A percentile compares a stretch with the other conserved stretches of the same genome.
These are phyloP conservation scores for Chelmon rostratus DNA, from an alignment of 2,797 vertebrate species.

Conservation along the genomic window DNA sequence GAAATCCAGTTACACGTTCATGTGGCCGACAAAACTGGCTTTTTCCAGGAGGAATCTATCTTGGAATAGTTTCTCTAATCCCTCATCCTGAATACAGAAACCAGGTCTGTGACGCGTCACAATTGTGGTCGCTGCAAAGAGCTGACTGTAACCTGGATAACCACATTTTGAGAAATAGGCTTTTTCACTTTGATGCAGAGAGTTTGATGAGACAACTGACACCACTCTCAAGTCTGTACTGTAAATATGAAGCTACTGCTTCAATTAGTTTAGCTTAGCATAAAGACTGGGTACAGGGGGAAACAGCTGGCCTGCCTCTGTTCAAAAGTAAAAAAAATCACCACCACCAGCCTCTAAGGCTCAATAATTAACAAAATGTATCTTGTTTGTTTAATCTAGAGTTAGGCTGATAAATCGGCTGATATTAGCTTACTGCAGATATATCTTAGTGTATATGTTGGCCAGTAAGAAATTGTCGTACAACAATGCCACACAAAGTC, in stretches of 20 bases:
- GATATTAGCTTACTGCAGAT: too few species aligned
- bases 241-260: not conserved
- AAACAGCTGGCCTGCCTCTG: too few species aligned
- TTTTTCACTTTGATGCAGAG: too few species aligned
- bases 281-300: too few species aligned
- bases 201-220: not conserved
- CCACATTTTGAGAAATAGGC: not conserved
- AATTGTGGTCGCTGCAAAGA: not conserved
- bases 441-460: not conserved
- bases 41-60: not conserved
- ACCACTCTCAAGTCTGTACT: not conserved
- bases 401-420: too few species aligned
- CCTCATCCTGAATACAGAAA: not conserved
- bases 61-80: not conserved
- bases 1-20: too few species aligned
- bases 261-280: too few species aligned
- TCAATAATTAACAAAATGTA: too few species aligned
- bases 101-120: not conserved
- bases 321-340: too few species aligned
- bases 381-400: too few species aligned
- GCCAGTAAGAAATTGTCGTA: not conserved
- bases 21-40: not conserved
- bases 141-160: not conserved
- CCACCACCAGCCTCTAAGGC: too few species aligned
- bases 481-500: not conserved